Evolutionary conservation across 1,140 invertebrate genomes (phyloP).

Genomic region (Anastatus disparis): DNA sequence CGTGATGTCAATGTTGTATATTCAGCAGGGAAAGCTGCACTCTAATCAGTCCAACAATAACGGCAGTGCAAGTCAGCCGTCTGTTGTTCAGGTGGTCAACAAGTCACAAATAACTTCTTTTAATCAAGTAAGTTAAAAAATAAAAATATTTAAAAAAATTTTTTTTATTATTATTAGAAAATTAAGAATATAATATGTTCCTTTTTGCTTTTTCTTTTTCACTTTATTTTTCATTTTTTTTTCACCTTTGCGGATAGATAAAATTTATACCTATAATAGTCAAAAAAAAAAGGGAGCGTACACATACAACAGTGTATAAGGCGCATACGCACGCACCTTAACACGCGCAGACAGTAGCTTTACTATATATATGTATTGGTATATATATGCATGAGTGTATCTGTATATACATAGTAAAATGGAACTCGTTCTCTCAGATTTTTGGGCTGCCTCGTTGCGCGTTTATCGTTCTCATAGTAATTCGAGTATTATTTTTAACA

Average conservation of each 20-base stretch:
- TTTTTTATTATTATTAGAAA: neutral
- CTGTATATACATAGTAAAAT: no score
- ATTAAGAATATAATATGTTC: no score
- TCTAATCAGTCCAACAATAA: slow-evolving; percentile 43
- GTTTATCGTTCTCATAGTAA: neutral
- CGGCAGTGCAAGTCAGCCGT: neutral
- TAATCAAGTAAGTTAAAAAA: slow-evolving; percentile 13
- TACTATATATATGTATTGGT: neutral
- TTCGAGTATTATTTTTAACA: slow-evolving; percentile 11
- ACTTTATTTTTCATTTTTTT: neutral
- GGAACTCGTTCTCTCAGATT: slow-evolving; percentile 9
- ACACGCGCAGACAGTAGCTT: neutral
- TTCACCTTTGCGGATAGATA: neutral
- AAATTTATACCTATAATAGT: no score
- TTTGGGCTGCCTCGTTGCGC: slow-evolving; percentile 7
- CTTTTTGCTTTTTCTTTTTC: neutral
- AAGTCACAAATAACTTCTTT: slow-evolving; percentile 29
- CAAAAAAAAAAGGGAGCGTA: slow-evolving; percentile 5
- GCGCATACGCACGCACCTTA: slow-evolving; percentile 22
- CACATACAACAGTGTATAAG: no score
- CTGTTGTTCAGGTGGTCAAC: slow-evolving; percentile 24
- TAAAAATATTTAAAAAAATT: no score
- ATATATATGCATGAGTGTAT: no score
- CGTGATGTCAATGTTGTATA: slow-evolving; percentile 62
- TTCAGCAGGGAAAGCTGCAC: slow-evolving; percentile 60